Percentiles rank a stretch among this genome's conserved stretches.
Evolutionary conservation across 2,113 vertebrate species (phyloP).

Genomic region (Mustela lutreola): DNA sequence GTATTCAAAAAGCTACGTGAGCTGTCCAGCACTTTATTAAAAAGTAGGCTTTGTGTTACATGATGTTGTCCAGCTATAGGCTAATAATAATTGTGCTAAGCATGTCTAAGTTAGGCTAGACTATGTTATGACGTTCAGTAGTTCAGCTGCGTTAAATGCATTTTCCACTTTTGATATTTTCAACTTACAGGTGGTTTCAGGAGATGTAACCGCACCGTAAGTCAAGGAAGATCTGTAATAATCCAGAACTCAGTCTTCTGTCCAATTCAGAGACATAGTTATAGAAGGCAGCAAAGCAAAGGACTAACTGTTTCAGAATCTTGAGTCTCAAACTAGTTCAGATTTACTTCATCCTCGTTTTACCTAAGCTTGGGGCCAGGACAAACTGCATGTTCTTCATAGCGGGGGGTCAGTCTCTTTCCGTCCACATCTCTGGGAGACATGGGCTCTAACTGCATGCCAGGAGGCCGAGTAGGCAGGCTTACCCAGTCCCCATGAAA

Average conservation of each 20-base stretch:
- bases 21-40: neutral
- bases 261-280: neutral
- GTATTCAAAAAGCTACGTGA: neutral
- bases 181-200: neutral
- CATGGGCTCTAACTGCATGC: neutral
- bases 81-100: neutral
- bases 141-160: neutral
- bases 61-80: neutral
- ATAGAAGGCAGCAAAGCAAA: neutral
- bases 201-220: neutral
- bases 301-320: neutral
- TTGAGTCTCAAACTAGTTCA: neutral
- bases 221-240: neutral
- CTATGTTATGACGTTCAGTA: neutral
- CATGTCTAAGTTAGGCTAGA: neutral
- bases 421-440: neutral
- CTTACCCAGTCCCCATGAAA: too few relatives aligned
- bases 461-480: neutral
- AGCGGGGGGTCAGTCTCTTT: neutral
- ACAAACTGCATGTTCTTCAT: neutral
- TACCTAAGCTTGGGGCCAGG: neutral
- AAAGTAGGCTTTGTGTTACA: neutral
- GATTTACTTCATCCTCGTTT: neutral
- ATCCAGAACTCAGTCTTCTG: neutral
- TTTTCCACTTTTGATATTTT: neutral